Percentiles rank a stretch among this genome's conserved stretches.
phyloP scores from a whole-genome alignment of 64 coral and sea anemone genomes.

The Exaiptasia diaphana region DNA sequence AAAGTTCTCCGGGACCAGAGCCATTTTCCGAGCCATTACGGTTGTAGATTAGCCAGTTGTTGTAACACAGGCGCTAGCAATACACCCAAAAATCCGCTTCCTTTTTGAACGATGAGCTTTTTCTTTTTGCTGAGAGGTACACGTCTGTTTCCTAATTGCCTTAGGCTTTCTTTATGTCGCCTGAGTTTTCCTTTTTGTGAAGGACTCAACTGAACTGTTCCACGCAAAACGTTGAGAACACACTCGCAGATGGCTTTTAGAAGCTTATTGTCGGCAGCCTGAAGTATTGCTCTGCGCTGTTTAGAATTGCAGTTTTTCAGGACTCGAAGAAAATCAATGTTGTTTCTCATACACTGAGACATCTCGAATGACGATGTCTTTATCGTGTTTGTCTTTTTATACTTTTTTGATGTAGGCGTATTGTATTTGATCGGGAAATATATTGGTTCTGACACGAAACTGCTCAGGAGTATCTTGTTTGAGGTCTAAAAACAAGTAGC shows the following conservation, averaged over 20 bases:
- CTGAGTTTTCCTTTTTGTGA: not conserved
- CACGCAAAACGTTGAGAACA: not conserved
- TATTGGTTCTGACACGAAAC: not conserved
- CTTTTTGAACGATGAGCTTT: not conserved
- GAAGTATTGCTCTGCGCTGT: not conserved
- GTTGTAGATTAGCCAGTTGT: not conserved
- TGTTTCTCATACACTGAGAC: slow-evolving; percentile 8
- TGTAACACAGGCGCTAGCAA: not conserved
- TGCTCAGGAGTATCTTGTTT: not conserved
- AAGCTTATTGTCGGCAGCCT: not conserved
- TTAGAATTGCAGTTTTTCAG: not conserved
- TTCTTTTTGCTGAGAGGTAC: not conserved
- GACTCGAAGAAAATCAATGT: not conserved
- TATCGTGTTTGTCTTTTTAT: not conserved
- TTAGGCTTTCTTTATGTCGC: not conserved
- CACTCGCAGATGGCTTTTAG: slow-evolving; percentile 4
- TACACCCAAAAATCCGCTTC: not conserved
- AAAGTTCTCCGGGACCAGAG: not conserved
- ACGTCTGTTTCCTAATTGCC: not conserved
- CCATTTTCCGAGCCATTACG: not conserved
- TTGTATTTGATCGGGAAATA: not conserved
- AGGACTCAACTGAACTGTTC: not conserved
- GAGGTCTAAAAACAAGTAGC: not conserved
- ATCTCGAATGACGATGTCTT: not conserved
- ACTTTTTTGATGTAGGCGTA: not conserved